Conservation (phyloP, 1,140 invertebrate species). For the Neuroterus valhalla region DNA sequence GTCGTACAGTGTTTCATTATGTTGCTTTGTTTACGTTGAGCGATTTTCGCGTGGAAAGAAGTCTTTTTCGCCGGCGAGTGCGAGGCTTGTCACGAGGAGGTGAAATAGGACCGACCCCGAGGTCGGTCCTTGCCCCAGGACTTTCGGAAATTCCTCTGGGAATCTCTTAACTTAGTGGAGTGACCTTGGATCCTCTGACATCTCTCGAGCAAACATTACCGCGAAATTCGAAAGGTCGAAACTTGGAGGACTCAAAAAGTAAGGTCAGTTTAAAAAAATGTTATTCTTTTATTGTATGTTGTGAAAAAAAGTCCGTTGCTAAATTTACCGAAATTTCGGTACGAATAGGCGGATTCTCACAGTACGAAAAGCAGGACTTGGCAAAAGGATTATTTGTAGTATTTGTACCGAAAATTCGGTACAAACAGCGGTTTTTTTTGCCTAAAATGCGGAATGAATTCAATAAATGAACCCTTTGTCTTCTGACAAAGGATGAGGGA, state of each 20-base stretch:
- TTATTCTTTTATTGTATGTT: too few relatives aligned
- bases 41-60: slow-evolving; percentile 45
- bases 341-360: too few relatives aligned
- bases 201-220: slow-evolving; percentile 45
- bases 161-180: slow-evolving; percentile 49
- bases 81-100: slow-evolving; percentile 8
- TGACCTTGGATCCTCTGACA: slow-evolving; percentile 72
- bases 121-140: slow-evolving; percentile 21
- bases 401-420: neutral
- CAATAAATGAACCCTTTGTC: too few relatives aligned
- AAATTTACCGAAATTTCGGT: too few relatives aligned
- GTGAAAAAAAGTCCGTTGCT: too few relatives aligned
- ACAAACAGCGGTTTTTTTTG: too few relatives aligned
- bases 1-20: slow-evolving; percentile 74
- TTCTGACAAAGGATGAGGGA: too few relatives aligned
- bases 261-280: too few relatives aligned
- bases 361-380: neutral
- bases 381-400: neutral
- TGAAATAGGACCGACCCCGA: slow-evolving; percentile 14
- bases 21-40: slow-evolving; percentile 71
- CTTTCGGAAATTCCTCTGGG: slow-evolving; percentile 43
- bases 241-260: neutral
- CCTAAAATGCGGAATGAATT: too few relatives aligned
- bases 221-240: slow-evolving; percentile 70
- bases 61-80: slow-evolving; percentile 43